Percentiles rank a stretch among this genome's conserved stretches.
phyloP scores from a whole-genome alignment of 2,113 vertebrate genomes.

The Apaloderma vittatum region DNA sequence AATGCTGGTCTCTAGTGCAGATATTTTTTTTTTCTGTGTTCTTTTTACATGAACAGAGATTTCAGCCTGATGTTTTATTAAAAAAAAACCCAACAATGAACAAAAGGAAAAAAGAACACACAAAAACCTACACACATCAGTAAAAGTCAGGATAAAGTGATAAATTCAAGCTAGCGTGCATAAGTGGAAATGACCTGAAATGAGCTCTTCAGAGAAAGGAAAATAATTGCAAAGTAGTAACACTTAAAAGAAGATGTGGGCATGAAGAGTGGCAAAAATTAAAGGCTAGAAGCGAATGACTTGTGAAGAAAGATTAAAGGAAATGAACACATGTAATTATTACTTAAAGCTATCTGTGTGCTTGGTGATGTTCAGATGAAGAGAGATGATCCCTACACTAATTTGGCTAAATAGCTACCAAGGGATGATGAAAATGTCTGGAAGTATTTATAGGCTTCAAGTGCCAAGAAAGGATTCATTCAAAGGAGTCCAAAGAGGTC shows the following conservation, averaged over 20 bases:
- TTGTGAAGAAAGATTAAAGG: constrained; percentile 68
- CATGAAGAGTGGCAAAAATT: constrained; percentile 41
- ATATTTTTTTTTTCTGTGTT: background rate
- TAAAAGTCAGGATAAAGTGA: background rate
- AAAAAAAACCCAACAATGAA: background rate
- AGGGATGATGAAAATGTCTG: constrained; percentile 48
- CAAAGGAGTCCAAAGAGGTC: constrained; percentile 26
- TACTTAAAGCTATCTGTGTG: constrained; percentile 46
- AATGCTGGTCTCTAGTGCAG: background rate
- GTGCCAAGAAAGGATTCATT: constrained; percentile 46
- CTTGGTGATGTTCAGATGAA: constrained; percentile 34
- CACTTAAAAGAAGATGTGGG: constrained; percentile 16
- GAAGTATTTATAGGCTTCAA: constrained; percentile 54
- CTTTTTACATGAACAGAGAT: background rate
- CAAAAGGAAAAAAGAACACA: background rate
- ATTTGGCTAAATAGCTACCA: constrained; percentile 64
- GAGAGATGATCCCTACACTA: constrained; percentile 50
- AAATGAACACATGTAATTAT: constrained; percentile 57
- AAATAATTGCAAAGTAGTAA: constrained; percentile 39
- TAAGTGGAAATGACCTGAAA: constrained; percentile 11
- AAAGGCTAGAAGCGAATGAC: constrained; percentile 50
- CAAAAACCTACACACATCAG: background rate
- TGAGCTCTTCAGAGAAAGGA: constrained; percentile 2
- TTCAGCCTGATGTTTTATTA: background rate
- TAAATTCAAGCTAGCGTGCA: background rate